A percentile compares a stretch with the other conserved stretches of the same genome.
phyloP scores from a whole-genome alignment of 2,888 invertebrate genomes.

The Syrphus vitripennis region DNA sequence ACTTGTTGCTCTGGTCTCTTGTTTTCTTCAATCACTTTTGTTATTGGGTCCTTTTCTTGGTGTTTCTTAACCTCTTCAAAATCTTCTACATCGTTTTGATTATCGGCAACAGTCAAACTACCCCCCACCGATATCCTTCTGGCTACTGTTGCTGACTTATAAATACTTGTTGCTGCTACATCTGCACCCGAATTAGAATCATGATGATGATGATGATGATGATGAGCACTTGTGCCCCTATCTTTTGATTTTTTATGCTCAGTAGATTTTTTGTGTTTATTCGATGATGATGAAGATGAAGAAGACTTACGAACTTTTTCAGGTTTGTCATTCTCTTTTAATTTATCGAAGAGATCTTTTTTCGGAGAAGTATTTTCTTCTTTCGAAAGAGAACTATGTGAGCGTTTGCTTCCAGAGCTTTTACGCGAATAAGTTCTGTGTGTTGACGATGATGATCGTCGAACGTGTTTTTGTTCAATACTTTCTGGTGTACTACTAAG shows the following conservation, averaged over 20 bases:
- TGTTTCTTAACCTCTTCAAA: neutral
- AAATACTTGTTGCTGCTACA: neutral
- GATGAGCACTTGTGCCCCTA: neutral
- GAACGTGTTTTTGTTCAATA: neutral
- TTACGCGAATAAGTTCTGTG: neutral
- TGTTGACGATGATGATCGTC: constrained; percentile 5
- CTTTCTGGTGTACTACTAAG: neutral
- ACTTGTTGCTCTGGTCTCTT: neutral
- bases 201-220: neutral
- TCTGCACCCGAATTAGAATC: neutral
- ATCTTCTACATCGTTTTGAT: neutral
- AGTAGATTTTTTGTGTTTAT: neutral
- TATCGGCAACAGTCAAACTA: neutral
- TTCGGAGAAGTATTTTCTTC: neutral
- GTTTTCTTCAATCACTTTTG: neutral
- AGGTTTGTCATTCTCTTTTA: constrained; percentile 24
- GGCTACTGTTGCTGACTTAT: constrained; percentile 21
- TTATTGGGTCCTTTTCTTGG: neutral
- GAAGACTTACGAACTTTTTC: neutral
- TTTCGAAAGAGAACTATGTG: neutral
- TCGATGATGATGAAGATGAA: neutral
- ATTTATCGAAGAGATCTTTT: constrained; percentile 12
- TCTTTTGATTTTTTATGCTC: constrained; percentile 3
- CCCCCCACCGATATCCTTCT: constrained; percentile 10
- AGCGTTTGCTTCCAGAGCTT: neutral